phyloP scores from a whole-genome alignment of 2,797 vertebrate species.

The Lemur catta region DNA sequence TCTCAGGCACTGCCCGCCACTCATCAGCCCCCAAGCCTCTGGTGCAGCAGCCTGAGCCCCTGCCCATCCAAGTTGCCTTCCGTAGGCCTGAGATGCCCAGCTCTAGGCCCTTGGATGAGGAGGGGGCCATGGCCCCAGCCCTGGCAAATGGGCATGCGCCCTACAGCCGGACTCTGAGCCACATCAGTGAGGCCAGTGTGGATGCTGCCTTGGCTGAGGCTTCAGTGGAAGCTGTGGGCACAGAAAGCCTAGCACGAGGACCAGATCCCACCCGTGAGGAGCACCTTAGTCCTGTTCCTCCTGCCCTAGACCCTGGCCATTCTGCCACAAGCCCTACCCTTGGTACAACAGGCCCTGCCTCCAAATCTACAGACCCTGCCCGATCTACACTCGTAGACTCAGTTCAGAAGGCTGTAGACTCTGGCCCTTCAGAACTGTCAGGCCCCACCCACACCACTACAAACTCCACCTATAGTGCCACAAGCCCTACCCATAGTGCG shows the following conservation, averaged over 20 bases:
- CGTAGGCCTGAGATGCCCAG: slow-evolving; percentile 85
- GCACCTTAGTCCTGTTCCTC: neutral
- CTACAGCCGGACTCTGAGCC: slow-evolving; percentile 93
- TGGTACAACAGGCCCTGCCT: neutral
- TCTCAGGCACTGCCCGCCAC: slow-evolving; percentile 87
- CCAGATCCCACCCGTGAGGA: slow-evolving; percentile 26
- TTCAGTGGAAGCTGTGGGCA: slow-evolving; percentile 23
- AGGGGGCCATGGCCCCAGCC: neutral
- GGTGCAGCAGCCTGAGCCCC: slow-evolving; percentile 87
- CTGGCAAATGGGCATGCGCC: slow-evolving; percentile 86
- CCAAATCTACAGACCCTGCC: neutral
- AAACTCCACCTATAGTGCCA: neutral
- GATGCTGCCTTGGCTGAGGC: slow-evolving; percentile 84
- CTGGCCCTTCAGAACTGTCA: neutral
- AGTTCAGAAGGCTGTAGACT: neutral
- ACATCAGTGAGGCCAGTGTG: slow-evolving; percentile 94
- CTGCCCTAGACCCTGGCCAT: neutral
- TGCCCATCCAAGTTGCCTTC: slow-evolving; percentile 90
- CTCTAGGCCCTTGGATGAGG: slow-evolving; percentile 81
- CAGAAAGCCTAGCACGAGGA: neutral
- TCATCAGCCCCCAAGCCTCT: slow-evolving; percentile 86
- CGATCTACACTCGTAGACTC: neutral
- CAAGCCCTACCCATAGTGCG: neutral
- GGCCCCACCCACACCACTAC: neutral
- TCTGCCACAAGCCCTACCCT: neutral